These are phyloP conservation scores for Capitella teleta DNA, from an alignment of 1,140 invertebrate species.

Conservation along the genomic window DNA sequence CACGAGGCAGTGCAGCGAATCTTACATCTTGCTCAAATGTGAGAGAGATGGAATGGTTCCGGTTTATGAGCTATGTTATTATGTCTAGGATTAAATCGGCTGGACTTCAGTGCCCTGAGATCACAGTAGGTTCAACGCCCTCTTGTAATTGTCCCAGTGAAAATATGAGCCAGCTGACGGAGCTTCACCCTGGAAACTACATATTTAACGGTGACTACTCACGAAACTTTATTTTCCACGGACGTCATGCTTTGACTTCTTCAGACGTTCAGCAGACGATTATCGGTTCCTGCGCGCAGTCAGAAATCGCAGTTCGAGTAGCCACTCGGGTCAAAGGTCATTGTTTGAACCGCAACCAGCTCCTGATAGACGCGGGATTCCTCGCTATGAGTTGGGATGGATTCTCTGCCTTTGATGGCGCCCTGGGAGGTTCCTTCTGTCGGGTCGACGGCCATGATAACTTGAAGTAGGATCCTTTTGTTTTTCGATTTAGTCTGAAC, in stretches of 20 bases:
- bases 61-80: too few species aligned
- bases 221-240: neutral
- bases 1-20: neutral
- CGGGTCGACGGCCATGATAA: neutral
- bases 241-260: neutral
- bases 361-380: slow-evolving; percentile 36
- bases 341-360: slow-evolving; percentile 23
- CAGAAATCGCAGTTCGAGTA: slow-evolving; percentile 28
- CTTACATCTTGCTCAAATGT: too few species aligned
- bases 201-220: slow-evolving; percentile 26
- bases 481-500: neutral
- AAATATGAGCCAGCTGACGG: slow-evolving; percentile 18
- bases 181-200: slow-evolving; percentile 39
- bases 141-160: slow-evolving; percentile 22
- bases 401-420: neutral
- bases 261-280: slow-evolving; percentile 26
- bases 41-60: too few species aligned
- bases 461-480: neutral
- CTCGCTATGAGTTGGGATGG: slow-evolving; percentile 24
- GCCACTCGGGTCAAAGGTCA: slow-evolving; percentile 33
- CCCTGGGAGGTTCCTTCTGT: neutral
- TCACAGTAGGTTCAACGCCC: slow-evolving; percentile 36
- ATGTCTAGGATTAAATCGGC: too few species aligned
- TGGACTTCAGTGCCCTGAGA: too few species aligned
- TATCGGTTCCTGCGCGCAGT: slow-evolving; percentile 21